Conservation (phyloP, 2,113 vertebrate genomes). For the Zosterops borbonicus region DNA sequence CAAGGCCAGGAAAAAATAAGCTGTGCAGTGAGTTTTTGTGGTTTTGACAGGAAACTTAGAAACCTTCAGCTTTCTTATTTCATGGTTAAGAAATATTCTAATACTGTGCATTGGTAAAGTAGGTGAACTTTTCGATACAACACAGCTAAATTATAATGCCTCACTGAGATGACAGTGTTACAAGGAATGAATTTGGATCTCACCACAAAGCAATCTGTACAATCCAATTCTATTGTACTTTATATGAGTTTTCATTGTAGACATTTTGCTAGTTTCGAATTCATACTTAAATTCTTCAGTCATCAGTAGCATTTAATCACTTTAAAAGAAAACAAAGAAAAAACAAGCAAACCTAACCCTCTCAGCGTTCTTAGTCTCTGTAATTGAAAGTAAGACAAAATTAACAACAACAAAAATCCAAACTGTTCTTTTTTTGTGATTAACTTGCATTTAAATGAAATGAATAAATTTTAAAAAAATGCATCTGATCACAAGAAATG, state of each 20-base stretch:
- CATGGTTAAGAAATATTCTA: background rate
- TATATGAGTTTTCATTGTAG: background rate
- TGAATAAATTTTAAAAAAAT: background rate
- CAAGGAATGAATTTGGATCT: background rate
- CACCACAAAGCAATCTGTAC: background rate
- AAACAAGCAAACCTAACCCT: background rate
- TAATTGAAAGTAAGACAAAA: background rate
- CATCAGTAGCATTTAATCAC: background rate
- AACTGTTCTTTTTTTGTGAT: accelerated
- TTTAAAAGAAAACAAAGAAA: background rate
- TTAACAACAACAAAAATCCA: background rate
- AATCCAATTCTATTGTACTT: background rate
- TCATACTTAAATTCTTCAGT: background rate
- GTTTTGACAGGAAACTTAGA: background rate
- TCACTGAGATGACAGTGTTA: background rate
- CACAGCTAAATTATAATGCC: background rate
- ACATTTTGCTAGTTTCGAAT: background rate
- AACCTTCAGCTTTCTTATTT: background rate
- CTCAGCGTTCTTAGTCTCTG: background rate
- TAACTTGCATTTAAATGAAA: background rate
- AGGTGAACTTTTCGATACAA: background rate
- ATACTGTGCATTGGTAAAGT: accelerated
- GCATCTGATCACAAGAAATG: background rate
- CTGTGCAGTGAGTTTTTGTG: background rate
- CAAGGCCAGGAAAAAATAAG: background rate